Conservation (phyloP, 2,888 invertebrate genomes). For the Melieria omissa region DNA sequence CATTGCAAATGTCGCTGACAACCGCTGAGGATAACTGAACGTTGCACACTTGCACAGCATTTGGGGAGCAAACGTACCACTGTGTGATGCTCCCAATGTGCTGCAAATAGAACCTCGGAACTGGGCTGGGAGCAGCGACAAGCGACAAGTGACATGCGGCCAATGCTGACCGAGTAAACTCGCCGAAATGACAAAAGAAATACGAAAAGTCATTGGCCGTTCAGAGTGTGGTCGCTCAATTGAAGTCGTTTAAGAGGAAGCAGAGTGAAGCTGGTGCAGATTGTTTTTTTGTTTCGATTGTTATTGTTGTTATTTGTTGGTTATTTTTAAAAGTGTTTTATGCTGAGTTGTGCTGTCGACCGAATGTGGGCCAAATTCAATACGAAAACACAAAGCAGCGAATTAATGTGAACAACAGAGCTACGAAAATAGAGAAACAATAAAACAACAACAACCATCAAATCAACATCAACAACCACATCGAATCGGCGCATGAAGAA, state of each 20-base stretch:
- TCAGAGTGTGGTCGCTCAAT: neutral
- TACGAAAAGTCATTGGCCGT: constrained; percentile 2
- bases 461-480: constrained; percentile 2
- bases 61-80: neutral
- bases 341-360: neutral
- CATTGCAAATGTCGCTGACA: neutral
- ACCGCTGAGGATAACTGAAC: neutral
- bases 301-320: neutral
- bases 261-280: neutral
- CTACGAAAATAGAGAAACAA: neutral
- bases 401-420: neutral
- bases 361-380: constrained; percentile 13
- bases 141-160: neutral
- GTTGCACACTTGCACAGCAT: neutral
- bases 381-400: neutral
- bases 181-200: neutral
- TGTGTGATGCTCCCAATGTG: neutral
- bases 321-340: neutral
- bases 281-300: neutral
- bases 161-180: no score
- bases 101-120: neutral
- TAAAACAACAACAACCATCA: neutral
- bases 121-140: neutral
- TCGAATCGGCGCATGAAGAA: neutral
- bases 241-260: neutral